Percentiles rank a stretch among this genome's conserved stretches.
phyloP scores from a whole-genome alignment of 2,797 vertebrate species.

The Capromys pilorides region DNA sequence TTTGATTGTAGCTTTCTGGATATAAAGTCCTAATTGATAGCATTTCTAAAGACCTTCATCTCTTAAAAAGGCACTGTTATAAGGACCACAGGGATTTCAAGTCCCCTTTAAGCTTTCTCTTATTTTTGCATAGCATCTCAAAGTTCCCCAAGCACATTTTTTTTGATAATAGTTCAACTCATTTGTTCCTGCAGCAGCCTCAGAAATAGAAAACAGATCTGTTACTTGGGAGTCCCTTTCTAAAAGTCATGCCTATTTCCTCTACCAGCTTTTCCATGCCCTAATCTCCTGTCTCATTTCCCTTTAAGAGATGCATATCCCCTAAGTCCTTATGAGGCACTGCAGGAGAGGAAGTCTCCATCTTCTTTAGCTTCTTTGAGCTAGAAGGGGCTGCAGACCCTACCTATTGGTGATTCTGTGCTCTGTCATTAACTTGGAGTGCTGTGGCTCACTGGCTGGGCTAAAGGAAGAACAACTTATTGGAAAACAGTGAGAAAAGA shows the following conservation, averaged over 20 bases:
- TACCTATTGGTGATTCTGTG: neutral
- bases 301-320: neutral
- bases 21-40: neutral
- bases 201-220: neutral
- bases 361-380: neutral
- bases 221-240: neutral
- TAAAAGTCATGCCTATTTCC: neutral
- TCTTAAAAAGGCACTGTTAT: neutral
- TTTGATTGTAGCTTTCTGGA: neutral
- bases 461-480: neutral
- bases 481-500: neutral
- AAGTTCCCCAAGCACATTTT: neutral
- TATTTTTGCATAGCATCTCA: slow-evolving; percentile 16
- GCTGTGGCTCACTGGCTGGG: neutral
- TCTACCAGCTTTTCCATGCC: neutral
- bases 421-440: neutral
- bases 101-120: neutral
- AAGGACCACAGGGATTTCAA: neutral
- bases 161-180: slow-evolving; percentile 6
- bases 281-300: neutral
- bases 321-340: neutral
- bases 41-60: neutral
- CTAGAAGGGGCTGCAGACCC: neutral
- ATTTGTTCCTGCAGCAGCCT: neutral
- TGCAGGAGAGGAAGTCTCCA: neutral